These are phyloP conservation scores for Charanyca ferruginea DNA, from an alignment of 2,888 invertebrate species.

Conservation along the genomic window DNA sequence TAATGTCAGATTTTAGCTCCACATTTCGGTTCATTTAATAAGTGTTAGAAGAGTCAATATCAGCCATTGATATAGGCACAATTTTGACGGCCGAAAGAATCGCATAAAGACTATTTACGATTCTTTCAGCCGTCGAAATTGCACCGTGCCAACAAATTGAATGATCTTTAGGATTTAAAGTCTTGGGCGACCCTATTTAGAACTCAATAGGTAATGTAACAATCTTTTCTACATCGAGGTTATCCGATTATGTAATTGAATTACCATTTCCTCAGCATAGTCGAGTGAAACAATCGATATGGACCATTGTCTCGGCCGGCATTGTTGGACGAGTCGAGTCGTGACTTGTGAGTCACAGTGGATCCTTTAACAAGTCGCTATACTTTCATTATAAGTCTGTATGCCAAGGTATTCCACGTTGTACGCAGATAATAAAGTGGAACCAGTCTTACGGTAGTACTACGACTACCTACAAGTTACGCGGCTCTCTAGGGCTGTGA, in stretches of 20 bases:
- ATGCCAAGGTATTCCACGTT: slow-evolving; percentile 66
- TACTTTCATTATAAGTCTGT: slow-evolving; percentile 56
- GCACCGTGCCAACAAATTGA: too few relatives aligned
- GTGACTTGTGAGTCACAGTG: slow-evolving; percentile 58
- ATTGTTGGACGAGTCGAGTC: slow-evolving; percentile 49
- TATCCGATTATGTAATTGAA: slow-evolving; percentile 51
- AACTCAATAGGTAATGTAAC: background rate
- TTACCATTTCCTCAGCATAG: slow-evolving; percentile 49
- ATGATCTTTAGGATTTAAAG: background rate
- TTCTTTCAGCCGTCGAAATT: too few relatives aligned
- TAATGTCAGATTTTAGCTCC: slow-evolving; percentile 1
- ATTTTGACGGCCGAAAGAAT: too few relatives aligned
- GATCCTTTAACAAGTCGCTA: slow-evolving; percentile 54
- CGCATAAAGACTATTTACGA: too few relatives aligned
- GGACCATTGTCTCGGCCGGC: slow-evolving; percentile 56
- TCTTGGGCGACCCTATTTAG: background rate
- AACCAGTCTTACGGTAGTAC: slow-evolving; percentile 63
- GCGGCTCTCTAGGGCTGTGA: slow-evolving; percentile 55
- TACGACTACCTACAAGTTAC: slow-evolving; percentile 60
- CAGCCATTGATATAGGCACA: too few relatives aligned
- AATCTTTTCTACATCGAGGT: slow-evolving; percentile 18
- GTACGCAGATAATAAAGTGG: slow-evolving; percentile 54
- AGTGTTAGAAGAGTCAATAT: too few relatives aligned
- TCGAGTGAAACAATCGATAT: slow-evolving; percentile 61
- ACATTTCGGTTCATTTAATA: background rate